A percentile compares a stretch with the other conserved stretches of the same genome.
Conservation (phyloP, 1,140 invertebrate genomes). For the Melipona quadrifasciata region DNA sequence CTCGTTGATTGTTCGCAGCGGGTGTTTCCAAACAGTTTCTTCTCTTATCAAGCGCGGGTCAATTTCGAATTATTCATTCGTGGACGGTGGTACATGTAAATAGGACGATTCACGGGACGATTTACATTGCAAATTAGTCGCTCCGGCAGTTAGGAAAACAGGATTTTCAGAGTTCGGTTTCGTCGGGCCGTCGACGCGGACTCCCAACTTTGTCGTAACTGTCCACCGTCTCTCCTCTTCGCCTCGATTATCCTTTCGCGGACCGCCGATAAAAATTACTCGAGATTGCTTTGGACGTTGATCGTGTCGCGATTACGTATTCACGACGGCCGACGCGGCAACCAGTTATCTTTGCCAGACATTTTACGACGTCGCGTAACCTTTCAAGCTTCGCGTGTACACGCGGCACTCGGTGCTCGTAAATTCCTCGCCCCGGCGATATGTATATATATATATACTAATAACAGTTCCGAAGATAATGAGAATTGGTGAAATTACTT, state of each 20-base stretch:
- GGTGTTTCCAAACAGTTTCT: not conserved
- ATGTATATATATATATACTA: not conserved
- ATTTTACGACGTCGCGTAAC: not conserved
- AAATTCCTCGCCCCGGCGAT: not conserved
- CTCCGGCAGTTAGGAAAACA: not conserved
- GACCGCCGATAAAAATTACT: constrained; percentile 30
- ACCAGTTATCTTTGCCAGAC: not conserved
- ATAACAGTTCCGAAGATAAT: not conserved
- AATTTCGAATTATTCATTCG: constrained; percentile 31
- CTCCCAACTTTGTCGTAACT: not conserved
- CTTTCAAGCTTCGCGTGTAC: not conserved
- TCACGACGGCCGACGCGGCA: constrained; percentile 9
- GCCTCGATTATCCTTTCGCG: not conserved
- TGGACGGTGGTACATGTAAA: constrained; percentile 17
- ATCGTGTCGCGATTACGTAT: constrained; percentile 33
- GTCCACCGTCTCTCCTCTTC: not conserved
- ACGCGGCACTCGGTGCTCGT: not conserved
- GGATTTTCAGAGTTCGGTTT: constrained; percentile 34
- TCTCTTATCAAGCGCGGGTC: not conserved
- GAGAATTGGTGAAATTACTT: not conserved
- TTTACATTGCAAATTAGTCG: constrained; percentile 40
- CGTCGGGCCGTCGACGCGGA: not conserved
- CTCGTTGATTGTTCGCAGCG: not conserved
- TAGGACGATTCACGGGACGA: not conserved
- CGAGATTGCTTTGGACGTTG: constrained; percentile 31